Conservation (phyloP, 2,888 invertebrate species). For the Lycia hirtaria region DNA sequence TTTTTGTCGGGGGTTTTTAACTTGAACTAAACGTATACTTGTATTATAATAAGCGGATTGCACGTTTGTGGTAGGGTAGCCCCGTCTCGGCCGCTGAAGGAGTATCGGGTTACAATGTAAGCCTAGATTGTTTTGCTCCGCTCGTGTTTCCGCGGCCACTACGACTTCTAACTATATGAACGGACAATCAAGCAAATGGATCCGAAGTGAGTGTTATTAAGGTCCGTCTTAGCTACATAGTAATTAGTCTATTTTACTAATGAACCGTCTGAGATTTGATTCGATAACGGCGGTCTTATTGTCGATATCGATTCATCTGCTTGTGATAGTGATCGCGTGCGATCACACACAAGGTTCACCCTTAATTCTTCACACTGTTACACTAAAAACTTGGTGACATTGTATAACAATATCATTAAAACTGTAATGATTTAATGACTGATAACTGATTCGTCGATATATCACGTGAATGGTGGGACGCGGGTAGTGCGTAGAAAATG, state of each 20-base stretch:
- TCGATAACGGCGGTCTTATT: slow-evolving; percentile 25
- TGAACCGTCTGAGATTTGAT: slow-evolving; percentile 35
- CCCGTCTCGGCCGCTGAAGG: slow-evolving; percentile 56
- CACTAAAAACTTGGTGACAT: no score
- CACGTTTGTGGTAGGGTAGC: slow-evolving; percentile 49
- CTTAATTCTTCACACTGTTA: no score
- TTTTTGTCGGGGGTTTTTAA: no score
- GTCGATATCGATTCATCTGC: no score
- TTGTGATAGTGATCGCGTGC: no score
- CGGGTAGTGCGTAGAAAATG: no score
- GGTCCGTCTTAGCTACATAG: slow-evolving; percentile 8
- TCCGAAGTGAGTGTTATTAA: slow-evolving; percentile 31
- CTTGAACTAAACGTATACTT: no score
- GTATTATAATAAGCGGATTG: slow-evolving; percentile 76
- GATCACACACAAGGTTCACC: no score
- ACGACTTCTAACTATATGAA: slow-evolving; percentile 28
- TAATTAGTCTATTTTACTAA: slow-evolving; percentile 36
- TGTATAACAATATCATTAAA: no score
- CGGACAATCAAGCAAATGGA: slow-evolving; percentile 23
- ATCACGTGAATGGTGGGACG: no score
- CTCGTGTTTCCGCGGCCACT: slow-evolving; percentile 66
- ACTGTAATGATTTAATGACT: no score
- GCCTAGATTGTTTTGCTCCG: slow-evolving; percentile 68
- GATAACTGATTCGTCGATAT: no score
- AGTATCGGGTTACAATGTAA: slow-evolving; percentile 75